phyloP scores from a whole-genome alignment of 2,113 vertebrate genomes.

The Lycaon pictus region DNA sequence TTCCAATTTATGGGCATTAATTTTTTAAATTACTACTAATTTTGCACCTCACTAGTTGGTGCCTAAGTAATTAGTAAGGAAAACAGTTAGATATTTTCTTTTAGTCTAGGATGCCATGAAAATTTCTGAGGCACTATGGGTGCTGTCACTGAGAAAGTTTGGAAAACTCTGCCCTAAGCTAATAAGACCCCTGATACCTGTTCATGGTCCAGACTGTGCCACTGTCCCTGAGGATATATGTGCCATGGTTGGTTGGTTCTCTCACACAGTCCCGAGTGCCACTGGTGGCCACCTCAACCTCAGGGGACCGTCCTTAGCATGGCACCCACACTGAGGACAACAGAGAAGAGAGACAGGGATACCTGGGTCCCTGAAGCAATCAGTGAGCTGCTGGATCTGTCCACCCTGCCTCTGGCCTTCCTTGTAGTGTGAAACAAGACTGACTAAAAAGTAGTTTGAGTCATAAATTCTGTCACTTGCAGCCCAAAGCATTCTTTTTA shows the following conservation, averaged over 20 bases:
- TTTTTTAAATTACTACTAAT: conserved; percentile 21
- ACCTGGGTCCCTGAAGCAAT: rapidly evolving
- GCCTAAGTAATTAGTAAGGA: neutral
- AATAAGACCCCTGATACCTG: neutral
- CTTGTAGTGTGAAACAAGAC: neutral
- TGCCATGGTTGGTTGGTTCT: neutral
- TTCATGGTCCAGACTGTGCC: neutral
- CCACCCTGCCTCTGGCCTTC: neutral
- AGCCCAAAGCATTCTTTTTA: neutral
- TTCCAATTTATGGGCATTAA: neutral
- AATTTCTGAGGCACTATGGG: neutral
- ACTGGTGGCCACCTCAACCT: neutral
- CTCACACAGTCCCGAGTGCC: neutral
- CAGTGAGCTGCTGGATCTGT: neutral
- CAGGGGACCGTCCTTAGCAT: rapidly evolving
- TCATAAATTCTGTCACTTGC: neutral
- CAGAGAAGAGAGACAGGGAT: neutral
- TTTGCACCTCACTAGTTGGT: neutral
- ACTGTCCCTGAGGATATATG: neutral
- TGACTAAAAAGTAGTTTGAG: neutral
- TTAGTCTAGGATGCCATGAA: neutral
- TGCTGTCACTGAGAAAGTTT: neutral
- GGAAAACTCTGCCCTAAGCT: neutral
- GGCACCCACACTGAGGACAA: neutral
- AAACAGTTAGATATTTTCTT: neutral